A percentile compares a stretch with the other conserved stretches of the same genome.
Conservation (phyloP, 2,888 invertebrate genomes). For the Conomelus anceps region DNA sequence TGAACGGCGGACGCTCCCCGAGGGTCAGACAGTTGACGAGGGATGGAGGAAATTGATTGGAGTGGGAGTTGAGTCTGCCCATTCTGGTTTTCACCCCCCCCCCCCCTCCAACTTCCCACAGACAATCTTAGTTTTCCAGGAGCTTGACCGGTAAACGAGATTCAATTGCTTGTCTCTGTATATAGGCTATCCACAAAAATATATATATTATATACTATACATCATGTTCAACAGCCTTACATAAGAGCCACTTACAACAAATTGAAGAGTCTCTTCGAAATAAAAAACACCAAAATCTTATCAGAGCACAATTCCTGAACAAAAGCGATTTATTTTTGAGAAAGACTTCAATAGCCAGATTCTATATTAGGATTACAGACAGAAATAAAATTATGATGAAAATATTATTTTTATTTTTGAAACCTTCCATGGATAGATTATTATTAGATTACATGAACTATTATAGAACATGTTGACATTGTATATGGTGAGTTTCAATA, state of each 20-base stretch:
- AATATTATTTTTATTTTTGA: too few relatives aligned
- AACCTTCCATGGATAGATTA: too few relatives aligned
- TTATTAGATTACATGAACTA: too few relatives aligned
- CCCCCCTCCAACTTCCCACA: background rate
- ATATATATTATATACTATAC: too few relatives aligned
- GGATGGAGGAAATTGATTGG: background rate
- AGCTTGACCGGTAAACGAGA: background rate
- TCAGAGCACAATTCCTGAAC: background rate
- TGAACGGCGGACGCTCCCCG: background rate
- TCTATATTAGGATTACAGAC: background rate
- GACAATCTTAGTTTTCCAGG: background rate
- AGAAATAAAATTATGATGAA: background rate
- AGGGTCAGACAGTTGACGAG: background rate
- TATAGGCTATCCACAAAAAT: background rate
- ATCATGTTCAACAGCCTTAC: background rate
- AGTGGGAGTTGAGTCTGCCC: background rate
- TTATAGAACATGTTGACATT: too few relatives aligned
- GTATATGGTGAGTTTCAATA: too few relatives aligned
- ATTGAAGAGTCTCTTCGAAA: background rate
- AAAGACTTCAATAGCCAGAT: background rate
- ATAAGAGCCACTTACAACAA: background rate
- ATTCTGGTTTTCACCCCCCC: background rate
- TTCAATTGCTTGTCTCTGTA: background rate
- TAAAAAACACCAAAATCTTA: background rate
- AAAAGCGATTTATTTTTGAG: background rate